These are phyloP conservation scores for Amaurobius ferox DNA, from an alignment of 2,888 invertebrate species.

Conservation along the genomic window DNA sequence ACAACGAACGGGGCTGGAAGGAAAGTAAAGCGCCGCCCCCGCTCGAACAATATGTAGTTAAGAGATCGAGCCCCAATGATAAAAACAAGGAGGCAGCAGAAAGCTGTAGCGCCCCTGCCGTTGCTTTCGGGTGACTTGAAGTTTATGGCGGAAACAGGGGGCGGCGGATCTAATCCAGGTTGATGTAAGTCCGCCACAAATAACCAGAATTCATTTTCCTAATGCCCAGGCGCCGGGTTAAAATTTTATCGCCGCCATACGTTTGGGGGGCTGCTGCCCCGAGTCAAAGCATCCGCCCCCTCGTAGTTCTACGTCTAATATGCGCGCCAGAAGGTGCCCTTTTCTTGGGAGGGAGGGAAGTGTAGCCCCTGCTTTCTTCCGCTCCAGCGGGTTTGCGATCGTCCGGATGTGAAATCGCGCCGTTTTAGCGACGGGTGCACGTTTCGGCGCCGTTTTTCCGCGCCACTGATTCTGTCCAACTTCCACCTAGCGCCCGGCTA, in stretches of 20 bases:
- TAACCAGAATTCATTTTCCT: conserved; percentile 72
- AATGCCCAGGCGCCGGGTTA: conserved; percentile 64
- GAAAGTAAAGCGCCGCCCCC: background rate
- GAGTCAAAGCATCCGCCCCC: conserved; percentile 41
- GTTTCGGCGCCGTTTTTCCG: conserved; percentile 72
- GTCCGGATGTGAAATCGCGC: conserved; percentile 71
- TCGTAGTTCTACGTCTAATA: conserved; percentile 62
- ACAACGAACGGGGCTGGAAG: conserved; percentile 30
- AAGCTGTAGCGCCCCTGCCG: conserved; percentile 45
- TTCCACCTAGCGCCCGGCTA: conserved; percentile 62
- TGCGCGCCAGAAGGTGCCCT: conserved; percentile 65
- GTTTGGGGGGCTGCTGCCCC: conserved; percentile 38
- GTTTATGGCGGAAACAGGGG: conserved; percentile 55
- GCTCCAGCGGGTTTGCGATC: conserved; percentile 54
- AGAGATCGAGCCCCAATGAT: conserved; percentile 58
- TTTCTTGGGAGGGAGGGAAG: conserved; percentile 2
- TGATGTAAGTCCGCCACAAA: conserved; percentile 72
- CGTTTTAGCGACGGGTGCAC: conserved; percentile 68
- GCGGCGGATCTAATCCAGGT: conserved; percentile 65
- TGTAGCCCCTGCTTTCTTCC: conserved; percentile 47
- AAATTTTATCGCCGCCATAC: conserved; percentile 72
- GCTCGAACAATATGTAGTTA: conserved; percentile 63
- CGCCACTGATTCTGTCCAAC: conserved; percentile 68
- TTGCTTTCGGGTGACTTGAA: conserved; percentile 63
- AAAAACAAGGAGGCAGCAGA: conserved; percentile 58